Conservation (phyloP, 2,888 invertebrate species). For the Barypeithes pellucidus region DNA sequence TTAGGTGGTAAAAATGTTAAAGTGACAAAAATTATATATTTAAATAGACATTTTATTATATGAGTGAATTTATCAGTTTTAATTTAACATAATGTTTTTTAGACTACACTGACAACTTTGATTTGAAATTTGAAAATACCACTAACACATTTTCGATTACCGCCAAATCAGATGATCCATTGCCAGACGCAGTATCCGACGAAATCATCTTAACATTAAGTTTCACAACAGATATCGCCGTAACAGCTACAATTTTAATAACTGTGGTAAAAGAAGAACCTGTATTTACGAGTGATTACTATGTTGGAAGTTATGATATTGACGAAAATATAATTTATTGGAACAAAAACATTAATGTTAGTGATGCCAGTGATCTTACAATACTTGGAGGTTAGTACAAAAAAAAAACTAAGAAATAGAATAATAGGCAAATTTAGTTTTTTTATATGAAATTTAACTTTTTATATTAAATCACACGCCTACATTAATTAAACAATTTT, state of each 20-base stretch:
- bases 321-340: constrained; percentile 41
- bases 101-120: too few species aligned
- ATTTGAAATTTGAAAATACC: too few species aligned
- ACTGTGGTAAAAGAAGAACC: constrained; percentile 37
- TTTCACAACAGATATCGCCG: constrained; percentile 31
- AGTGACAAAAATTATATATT: too few species aligned
- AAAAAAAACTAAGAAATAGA: too few species aligned
- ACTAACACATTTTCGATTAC: constrained; percentile 7
- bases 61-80: too few species aligned
- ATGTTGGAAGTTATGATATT: constrained; percentile 55
- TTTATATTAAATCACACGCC: too few species aligned
- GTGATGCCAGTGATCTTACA: constrained; percentile 30
- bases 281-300: constrained; percentile 53
- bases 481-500: too few species aligned
- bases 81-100: too few species aligned
- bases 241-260: constrained; percentile 27
- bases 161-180: neutral
- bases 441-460: too few species aligned
- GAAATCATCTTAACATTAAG: constrained; percentile 28
- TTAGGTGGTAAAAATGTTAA: too few species aligned
- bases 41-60: too few species aligned
- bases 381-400: constrained; percentile 53
- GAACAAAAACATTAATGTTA: constrained; percentile 38
- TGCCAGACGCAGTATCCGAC: constrained; percentile 4
- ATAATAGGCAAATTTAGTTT: too few species aligned